Conservation (phyloP, 2,797 vertebrate species). For the Macrochelys suwanniensis region DNA sequence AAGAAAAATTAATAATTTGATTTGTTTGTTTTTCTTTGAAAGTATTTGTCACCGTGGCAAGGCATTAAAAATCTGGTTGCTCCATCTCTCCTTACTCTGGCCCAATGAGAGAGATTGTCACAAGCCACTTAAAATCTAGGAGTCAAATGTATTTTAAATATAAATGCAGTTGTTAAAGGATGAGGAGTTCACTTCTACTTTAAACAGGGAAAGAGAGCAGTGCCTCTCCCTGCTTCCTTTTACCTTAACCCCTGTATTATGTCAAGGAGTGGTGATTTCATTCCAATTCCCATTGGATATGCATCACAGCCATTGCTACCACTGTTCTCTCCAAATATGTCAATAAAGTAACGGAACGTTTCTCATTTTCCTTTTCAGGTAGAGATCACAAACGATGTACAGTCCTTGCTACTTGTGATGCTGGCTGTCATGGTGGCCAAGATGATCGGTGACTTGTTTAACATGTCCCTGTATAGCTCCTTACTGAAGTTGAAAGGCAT, state of each 20-base stretch:
- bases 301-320: neutral
- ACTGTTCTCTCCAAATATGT: neutral
- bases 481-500: slow-evolving; percentile 71
- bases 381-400: slow-evolving; percentile 72
- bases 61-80: slow-evolving; percentile 54
- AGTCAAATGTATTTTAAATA: slow-evolving; percentile 49
- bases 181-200: neutral
- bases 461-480: slow-evolving; percentile 19
- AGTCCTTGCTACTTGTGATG: slow-evolving; percentile 58
- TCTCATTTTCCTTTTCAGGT: slow-evolving; percentile 48
- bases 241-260: neutral
- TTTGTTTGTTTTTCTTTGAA: slow-evolving; percentile 52
- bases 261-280: neutral
- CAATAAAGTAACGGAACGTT: neutral
- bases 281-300: neutral
- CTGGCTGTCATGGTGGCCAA: slow-evolving; percentile 60
- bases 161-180: neutral
- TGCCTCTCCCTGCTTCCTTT: neutral
- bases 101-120: slow-evolving; percentile 49
- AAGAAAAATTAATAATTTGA: slow-evolving; percentile 31
- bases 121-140: slow-evolving; percentile 56
- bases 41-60: slow-evolving; percentile 59
- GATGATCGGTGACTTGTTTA: slow-evolving; percentile 60
- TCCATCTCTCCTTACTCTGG: slow-evolving; percentile 29
- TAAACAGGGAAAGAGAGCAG: neutral